Evolutionary conservation across 2,797 vertebrate genomes (phyloP), one percentile per base, ranked within the genome.

Genomic region (Hoplostethus atlanticus): DNA sequence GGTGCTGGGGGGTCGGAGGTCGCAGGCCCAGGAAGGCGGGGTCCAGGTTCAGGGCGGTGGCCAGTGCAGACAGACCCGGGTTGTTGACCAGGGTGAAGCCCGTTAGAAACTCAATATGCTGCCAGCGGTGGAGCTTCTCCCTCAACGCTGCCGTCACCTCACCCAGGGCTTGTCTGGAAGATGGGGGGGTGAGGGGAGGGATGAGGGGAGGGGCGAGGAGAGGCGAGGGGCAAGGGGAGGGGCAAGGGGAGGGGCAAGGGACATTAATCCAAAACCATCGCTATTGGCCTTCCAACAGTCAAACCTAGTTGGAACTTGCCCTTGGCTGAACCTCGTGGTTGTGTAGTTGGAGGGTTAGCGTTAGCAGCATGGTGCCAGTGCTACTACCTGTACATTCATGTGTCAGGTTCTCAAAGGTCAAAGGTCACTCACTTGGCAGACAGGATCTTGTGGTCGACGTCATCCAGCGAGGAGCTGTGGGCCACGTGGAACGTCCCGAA

Each of bases 371-470:
- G 21, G 21, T 21, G 21, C 21, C 21, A 21, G 21, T 21, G 21
- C 21, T 21, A 21, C 21, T 21, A 21, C 21, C 21, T 21, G 21
- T 21, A 21, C 21, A 21, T 21, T 21, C 21, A 21, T 21, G 21
- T 21, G 21, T 21, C 21, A 1, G 21, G 21, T 21, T 21, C 21
- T 5, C 16, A 17, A 17, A 50, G 57, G 55, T 62, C 51, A 36
- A 51, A 68, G n/a, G 42, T 46, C 44, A 79, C 96, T 96, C 92
- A 99, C 97, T 98, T 99, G 77, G 97, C 97, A 76, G 97, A 95
- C 71, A 98, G 95, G 87, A 99, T 99, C 92, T 98, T 97, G 89
- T 99, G 97, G 92, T 99, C 97, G 34, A 99, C 97, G 54, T 98
- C 97, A 53, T 99, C 97, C 57, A 99, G 85, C 0, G 97, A 98